A percentile compares a stretch with the other conserved stretches of the same genome.
Evolutionary conservation across 2,113 vertebrate species (phyloP).

Genomic region (Tenrec ecaudatus): DNA sequence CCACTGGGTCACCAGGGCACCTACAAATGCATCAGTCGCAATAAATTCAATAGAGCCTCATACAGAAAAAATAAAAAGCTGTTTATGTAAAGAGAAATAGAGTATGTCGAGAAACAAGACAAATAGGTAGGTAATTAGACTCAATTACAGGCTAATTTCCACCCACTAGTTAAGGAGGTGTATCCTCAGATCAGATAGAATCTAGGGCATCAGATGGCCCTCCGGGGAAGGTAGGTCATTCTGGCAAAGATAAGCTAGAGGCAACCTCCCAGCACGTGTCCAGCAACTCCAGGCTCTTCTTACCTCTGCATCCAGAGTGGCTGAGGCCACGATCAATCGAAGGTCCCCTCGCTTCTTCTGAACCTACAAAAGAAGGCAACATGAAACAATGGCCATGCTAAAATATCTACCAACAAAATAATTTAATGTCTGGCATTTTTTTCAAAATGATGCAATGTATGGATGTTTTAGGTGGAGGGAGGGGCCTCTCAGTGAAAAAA

Average conservation of each 20-base stretch:
- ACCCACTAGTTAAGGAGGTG: slow-evolving; percentile 63
- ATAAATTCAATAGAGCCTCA: not conserved
- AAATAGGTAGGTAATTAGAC: slow-evolving; percentile 38
- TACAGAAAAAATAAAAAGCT: slow-evolving; percentile 27
- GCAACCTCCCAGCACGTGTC: not conserved
- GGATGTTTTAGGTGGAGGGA: not conserved
- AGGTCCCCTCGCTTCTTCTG: slow-evolving; percentile 98
- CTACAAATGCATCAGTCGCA: no score
- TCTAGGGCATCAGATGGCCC: slow-evolving; percentile 63
- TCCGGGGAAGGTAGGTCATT: not conserved
- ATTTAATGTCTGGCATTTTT: not conserved
- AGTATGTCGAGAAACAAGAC: slow-evolving; percentile 49
- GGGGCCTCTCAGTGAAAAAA: not conserved
- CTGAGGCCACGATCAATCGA: slow-evolving; percentile 96
- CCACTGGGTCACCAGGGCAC: no score
- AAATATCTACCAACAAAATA: not conserved
- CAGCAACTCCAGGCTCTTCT: not conserved
- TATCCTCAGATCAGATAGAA: slow-evolving; percentile 34
- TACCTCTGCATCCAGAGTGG: slow-evolving; percentile 99
- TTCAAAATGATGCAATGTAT: not conserved
- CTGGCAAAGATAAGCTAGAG: not conserved
- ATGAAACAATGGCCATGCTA: not conserved
- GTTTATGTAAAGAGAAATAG: not conserved
- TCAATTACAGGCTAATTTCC: slow-evolving; percentile 49
- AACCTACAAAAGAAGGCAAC: slow-evolving; percentile 87